Conservation (phyloP, 2,797 vertebrate genomes). For the Acipenser ruthenus region DNA sequence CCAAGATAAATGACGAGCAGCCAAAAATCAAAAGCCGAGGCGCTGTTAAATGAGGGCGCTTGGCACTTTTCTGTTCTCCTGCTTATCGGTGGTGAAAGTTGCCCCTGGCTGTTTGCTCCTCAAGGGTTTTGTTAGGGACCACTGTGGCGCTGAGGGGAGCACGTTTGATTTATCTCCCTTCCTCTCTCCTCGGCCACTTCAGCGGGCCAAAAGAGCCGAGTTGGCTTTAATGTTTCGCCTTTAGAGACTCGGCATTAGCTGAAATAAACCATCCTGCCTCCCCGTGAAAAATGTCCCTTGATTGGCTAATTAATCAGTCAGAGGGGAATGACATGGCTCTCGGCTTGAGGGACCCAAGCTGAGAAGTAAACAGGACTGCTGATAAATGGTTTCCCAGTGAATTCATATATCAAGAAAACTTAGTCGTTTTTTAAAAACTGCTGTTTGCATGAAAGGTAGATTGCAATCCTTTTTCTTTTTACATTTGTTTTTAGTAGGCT, state of each 20-base stretch:
- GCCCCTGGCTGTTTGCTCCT: slow-evolving; percentile 65
- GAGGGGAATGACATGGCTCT: slow-evolving; percentile 95
- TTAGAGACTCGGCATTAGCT: slow-evolving; percentile 89
- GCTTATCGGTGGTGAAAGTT: slow-evolving; percentile 63
- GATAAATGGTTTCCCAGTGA: slow-evolving; percentile 96
- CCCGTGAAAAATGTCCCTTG: slow-evolving; percentile 97
- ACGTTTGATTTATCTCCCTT: slow-evolving; percentile 92
- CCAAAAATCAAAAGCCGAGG: slow-evolving; percentile 52
- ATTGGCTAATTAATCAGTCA: slow-evolving; percentile 99
- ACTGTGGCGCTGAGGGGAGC: slow-evolving; percentile 62
- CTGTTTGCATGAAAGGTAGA: slow-evolving; percentile 71
- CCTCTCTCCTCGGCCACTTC: slow-evolving; percentile 77
- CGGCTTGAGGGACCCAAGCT: slow-evolving; percentile 90
- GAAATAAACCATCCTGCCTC: slow-evolving; percentile 90
- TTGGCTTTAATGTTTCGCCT: slow-evolving; percentile 86
- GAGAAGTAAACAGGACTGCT: slow-evolving; percentile 81
- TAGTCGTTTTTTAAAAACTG: slow-evolving; percentile 94
- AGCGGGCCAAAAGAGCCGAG: slow-evolving; percentile 86
- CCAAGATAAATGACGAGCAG: slow-evolving; percentile 65
- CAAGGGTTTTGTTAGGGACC: slow-evolving; percentile 79
- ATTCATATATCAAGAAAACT: slow-evolving; percentile 99
- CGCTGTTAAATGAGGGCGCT: slow-evolving; percentile 47
- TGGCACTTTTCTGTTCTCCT: slow-evolving; percentile 49
- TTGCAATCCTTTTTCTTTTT: slow-evolving; percentile 44
- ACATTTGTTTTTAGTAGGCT: slow-evolving; percentile 12